Evolutionary conservation across 2,797 vertebrate species (phyloP).

Genomic region (Alcedo atthis): DNA sequence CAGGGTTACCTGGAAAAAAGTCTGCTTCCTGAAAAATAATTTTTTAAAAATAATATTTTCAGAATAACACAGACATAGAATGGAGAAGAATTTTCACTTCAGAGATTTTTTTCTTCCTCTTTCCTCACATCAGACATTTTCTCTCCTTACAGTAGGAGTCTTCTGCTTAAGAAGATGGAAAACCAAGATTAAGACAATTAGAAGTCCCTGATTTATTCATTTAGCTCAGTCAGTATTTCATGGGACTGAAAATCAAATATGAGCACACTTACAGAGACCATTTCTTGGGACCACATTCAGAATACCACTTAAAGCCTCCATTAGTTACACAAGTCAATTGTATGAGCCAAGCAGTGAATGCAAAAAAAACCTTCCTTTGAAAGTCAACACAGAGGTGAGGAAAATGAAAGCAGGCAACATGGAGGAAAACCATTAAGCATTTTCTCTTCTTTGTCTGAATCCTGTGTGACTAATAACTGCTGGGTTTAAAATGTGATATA

Average conservation of each 20-base stretch:
- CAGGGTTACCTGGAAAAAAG: conserved; percentile 79
- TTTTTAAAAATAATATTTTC: neutral
- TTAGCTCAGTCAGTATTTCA: neutral
- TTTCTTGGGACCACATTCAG: conserved; percentile 5
- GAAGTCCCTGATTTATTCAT: neutral
- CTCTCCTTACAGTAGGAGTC: neutral
- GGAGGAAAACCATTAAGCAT: neutral
- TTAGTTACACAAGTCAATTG: neutral
- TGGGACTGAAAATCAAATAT: neutral
- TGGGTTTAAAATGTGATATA: neutral
- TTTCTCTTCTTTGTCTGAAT: neutral
- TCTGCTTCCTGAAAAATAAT: conserved; percentile 78
- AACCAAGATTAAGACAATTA: neutral
- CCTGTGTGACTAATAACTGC: neutral
- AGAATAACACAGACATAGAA: neutral
- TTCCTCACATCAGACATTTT: neutral
- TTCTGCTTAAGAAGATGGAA: neutral
- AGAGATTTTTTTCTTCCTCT: neutral
- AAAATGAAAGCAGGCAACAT: neutral
- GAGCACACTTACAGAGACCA: neutral
- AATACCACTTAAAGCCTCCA: neutral
- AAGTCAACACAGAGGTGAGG: neutral
- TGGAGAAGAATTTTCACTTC: neutral
- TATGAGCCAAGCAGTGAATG: neutral
- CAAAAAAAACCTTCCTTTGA: neutral